These are phyloP conservation scores for Coptodon rendalli DNA, from an alignment of 2,113 vertebrate genomes.

Conservation along the genomic window DNA sequence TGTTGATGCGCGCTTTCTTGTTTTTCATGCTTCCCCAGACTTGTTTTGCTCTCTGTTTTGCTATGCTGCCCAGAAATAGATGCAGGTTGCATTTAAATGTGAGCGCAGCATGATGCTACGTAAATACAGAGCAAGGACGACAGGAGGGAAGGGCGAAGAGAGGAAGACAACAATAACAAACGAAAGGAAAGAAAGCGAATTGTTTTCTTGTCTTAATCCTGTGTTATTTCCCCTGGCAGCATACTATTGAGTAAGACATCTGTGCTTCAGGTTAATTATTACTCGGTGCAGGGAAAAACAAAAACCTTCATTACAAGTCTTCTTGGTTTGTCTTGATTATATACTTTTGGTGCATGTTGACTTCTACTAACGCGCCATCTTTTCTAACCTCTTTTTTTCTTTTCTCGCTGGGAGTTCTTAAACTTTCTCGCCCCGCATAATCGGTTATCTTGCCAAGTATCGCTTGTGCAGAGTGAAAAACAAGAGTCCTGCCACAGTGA, in stretches of 20 bases:
- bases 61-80: neutral
- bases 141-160: neutral
- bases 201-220: neutral
- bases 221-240: slow-evolving; percentile 39
- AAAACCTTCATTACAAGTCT: neutral
- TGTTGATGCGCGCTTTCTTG: neutral
- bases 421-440: neutral
- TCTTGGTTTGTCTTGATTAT: neutral
- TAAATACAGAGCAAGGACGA: neutral
- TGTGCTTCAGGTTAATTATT: slow-evolving; percentile 22
- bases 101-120: neutral
- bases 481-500: neutral
- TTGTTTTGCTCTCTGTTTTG: neutral
- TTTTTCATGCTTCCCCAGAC: neutral
- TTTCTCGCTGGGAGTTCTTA: neutral
- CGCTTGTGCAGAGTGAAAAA: neutral
- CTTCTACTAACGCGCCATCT: neutral
- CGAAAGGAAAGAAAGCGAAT: neutral
- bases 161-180: neutral
- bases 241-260: slow-evolving; percentile 16
- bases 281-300: neutral
- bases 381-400: neutral
- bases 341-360: neutral
- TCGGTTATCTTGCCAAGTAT: neutral
- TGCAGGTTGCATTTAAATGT: slow-evolving; percentile 15